Base-by-base conservation (phyloP, 2,888 invertebrate species). In the Labia minor region DNA sequence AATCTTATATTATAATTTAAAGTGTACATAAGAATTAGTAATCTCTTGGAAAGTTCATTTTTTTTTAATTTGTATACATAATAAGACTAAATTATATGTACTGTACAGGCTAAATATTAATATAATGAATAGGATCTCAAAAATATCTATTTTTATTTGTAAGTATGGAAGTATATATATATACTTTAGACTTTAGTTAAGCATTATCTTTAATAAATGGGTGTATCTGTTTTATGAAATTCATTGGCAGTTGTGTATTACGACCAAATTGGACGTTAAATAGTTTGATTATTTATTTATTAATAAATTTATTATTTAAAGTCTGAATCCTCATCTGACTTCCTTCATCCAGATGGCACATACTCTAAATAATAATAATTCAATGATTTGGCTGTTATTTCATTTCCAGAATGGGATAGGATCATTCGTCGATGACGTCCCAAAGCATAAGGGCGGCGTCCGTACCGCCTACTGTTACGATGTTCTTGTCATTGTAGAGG, bases 391-490 rank as follows among this genome's bases (percentile, higher is more conserved):
- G 26, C 8, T 26, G 26, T 26, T 26, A 49, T 49, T 49, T 10
- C n/a, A 49, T 49, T 3, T 26, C 26, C n/a, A 33, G 16, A 14
- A 2, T 11, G 4, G 49, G 49, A 49, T 4, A 4, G 18, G 65
- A 37, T 69, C 68, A 89, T 81, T 89, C 89, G 74, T 89, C 89
- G 73, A 89, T 87, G 70, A 92, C 80, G 78, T 92, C 91, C 93
- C 94, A 95, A 71, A 94, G 84, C 89, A 95, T 91, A 49, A 95
- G 83, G 6, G 90, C 88, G 21, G 93, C 93, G 76, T 94, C 94
- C 70, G 87, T 85, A 33, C 94, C 94, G 1, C 95, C 94, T 10
- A 91, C 87, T 18, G 90, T 90, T 66, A 92, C 87, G 69, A 94
- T 80, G 74, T 89, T 90, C 66, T 90, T 86, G 77, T 94, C 93